Conservation (phyloP, 2,113 vertebrate genomes). For the Eira barbara region DNA sequence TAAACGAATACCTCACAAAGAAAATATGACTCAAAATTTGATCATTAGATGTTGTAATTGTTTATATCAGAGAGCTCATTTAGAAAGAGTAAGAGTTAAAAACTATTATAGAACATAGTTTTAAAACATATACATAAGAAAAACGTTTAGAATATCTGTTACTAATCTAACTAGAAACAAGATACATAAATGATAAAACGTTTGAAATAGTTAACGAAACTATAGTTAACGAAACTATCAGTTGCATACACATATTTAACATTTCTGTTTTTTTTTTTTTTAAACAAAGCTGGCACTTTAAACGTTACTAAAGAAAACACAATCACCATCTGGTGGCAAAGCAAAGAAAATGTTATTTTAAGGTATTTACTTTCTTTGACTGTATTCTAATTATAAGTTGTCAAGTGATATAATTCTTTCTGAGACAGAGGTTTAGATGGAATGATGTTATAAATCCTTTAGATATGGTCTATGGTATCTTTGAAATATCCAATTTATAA, state of each 20-base stretch:
- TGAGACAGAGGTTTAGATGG: not conserved
- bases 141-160: not conserved
- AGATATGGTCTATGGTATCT: not conserved
- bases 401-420: not conserved
- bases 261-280: not conserved
- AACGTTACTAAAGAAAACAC: not conserved
- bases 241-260: not conserved
- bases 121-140: not conserved
- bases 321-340: not conserved
- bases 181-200: not conserved
- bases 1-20: not conserved
- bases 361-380: not conserved
- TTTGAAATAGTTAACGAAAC: not conserved
- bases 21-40: not conserved
- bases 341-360: not conserved
- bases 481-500: not conserved
- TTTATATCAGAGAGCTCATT: not conserved
- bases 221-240: not conserved
- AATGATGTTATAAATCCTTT: not conserved
- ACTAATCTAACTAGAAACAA: not conserved
- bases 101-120: not conserved
- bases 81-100: not conserved
- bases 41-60: not conserved
- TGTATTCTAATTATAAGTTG: not conserved
- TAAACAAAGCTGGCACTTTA: not conserved